These are phyloP conservation scores for Molossus alvarezi DNA, from an alignment of 2,797 vertebrate species.

Conservation along the genomic window DNA sequence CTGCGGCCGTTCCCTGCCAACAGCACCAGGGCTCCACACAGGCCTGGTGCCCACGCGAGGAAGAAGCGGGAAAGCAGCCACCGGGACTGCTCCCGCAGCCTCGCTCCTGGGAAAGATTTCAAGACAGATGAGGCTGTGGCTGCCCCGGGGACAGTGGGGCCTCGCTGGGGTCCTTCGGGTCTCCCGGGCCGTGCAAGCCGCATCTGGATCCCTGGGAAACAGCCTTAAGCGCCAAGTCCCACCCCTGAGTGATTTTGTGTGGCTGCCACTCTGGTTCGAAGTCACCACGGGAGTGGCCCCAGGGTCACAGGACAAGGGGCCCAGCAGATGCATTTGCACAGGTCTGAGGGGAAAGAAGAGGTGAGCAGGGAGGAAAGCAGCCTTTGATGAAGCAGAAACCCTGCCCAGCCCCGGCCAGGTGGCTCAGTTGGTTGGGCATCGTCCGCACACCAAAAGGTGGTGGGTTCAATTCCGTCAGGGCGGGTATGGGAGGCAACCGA, in stretches of 20 bases:
- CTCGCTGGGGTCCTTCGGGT: neutral
- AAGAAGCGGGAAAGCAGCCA: neutral
- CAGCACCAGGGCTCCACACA: neutral
- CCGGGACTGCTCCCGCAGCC: neutral
- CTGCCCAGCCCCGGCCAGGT: neutral
- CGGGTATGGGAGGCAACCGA: neutral
- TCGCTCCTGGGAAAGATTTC: neutral
- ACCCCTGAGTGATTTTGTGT: neutral
- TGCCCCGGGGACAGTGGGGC: fast-evolving
- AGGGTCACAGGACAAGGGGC: neutral
- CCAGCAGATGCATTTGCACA: neutral
- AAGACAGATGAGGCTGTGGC: neutral
- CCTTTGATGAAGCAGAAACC: neutral
- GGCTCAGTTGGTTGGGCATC: neutral
- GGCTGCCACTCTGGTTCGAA: neutral
- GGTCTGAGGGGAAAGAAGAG: neutral
- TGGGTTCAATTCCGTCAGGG: neutral
- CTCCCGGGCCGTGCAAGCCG: fast-evolving
- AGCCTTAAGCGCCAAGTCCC: neutral
- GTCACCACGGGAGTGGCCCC: neutral
- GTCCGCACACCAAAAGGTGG: neutral
- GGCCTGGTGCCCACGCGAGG: neutral
- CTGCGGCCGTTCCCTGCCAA: neutral
- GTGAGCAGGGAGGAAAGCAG: neutral
- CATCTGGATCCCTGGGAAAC: neutral